Evolutionary conservation across 2,113 vertebrate genomes (phyloP).

Genomic region (Aegypius monachus): DNA sequence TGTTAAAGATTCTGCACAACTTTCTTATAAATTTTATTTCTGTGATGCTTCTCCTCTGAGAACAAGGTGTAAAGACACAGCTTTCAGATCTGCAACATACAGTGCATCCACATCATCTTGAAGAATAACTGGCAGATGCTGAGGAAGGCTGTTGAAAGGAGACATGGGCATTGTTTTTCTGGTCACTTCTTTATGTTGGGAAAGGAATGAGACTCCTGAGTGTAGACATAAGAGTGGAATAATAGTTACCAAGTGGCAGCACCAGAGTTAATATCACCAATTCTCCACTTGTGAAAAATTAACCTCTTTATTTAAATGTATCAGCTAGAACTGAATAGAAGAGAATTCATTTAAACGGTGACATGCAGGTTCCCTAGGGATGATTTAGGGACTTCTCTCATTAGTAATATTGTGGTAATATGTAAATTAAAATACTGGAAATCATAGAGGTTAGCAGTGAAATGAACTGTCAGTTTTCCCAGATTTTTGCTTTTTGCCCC

Average conservation of each 20-base stretch:
- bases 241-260: not conserved
- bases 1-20: not conserved
- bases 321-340: not conserved
- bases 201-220: not conserved
- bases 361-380: not conserved
- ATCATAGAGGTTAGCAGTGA: not conserved
- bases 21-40: not conserved
- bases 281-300: not conserved
- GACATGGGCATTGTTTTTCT: not conserved
- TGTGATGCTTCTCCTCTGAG: not conserved
- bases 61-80: not conserved
- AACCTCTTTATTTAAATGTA: not conserved
- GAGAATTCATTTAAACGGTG: not conserved
- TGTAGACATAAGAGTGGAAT: not conserved
- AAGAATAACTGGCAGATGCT: not conserved
- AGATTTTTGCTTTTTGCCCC: not conserved
- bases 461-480: not conserved
- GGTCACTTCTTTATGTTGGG: not conserved
- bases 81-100: not conserved
- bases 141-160: not conserved
- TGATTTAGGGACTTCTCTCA: not conserved
- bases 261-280: not conserved
- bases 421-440: not conserved
- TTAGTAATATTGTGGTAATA: not conserved
- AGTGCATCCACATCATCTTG: not conserved